Evolutionary conservation across 2,888 invertebrate species (phyloP), one percentile per base, ranked within the genome.

Genomic region (Cerastoderma edule): DNA sequence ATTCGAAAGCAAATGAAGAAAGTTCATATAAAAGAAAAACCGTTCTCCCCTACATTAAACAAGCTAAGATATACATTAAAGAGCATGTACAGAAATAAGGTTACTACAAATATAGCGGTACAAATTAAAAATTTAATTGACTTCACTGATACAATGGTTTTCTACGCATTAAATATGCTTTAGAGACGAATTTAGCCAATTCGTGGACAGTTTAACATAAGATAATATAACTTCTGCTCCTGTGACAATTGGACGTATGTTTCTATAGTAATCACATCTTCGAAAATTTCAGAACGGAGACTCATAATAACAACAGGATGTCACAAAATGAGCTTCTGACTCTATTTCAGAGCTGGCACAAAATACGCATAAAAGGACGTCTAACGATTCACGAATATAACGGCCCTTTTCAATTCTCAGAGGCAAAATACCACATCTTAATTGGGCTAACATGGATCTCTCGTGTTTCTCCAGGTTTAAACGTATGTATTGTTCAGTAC

Each of bases 321-420:
- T 39, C 8, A 67, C 28, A 30, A 63, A 74, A 44, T 68, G 68
- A 2, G 32, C 13, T 32, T 67, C 74, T 39, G 24, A 27, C 66
- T 72, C 72, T 24, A 53, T 44, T 30, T 16, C 22, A 16, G 32
- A 24, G 13, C 24, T 19, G 8, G 67, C 28, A 33, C 74, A 74
- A 22, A 68, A 16, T 5, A 5, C 64, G 28, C 68, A 74, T 5
- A 64, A 16, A 67, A 67, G 66, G 24, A 27, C 39, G 2, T 72
- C 67, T 35, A 67, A 1, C 1, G 57, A 24, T 39, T 73, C 67
- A 39, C 54, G 54, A 22, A 63, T 16, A 64, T 67, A 67, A 3
- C 73, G 28, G 2, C 73, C 73, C n/a, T 67, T 73, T 44, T 67
- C 63, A 6, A 73, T 44, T 19, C 64, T 27, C 19, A 73, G 32